phyloP scores from a whole-genome alignment of 2,797 vertebrate genomes.

The Onychomys arenicola region DNA sequence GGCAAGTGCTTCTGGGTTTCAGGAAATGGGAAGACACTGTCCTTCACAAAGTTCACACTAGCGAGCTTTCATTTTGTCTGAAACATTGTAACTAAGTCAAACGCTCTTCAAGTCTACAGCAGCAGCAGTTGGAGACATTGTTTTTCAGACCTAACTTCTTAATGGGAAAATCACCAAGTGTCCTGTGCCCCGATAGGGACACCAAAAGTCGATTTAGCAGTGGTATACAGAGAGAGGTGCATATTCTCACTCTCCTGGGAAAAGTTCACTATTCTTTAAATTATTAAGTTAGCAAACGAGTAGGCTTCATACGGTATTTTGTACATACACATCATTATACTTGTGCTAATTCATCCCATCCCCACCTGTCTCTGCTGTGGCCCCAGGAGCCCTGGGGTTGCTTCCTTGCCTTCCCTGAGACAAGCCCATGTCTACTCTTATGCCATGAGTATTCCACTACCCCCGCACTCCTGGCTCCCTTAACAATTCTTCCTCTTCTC shows the following conservation, averaged over 20 bases:
- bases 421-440: not conserved
- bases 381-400: too few relatives aligned
- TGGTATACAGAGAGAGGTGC: not conserved
- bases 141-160: not conserved
- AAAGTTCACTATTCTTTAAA: not conserved
- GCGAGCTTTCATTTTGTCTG: not conserved
- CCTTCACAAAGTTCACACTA: not conserved
- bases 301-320: not conserved
- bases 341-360: not conserved
- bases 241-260: not conserved
- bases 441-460: not conserved
- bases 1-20: not conserved
- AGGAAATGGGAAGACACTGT: not conserved
- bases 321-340: not conserved
- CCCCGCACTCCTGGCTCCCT: not conserved
- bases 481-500: not conserved
- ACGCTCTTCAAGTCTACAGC: not conserved
- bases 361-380: not conserved
- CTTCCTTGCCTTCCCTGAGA: not conserved
- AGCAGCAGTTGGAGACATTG: not conserved
- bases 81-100: not conserved
- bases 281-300: not conserved
- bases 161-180: not conserved
- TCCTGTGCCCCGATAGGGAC: not conserved
- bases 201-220: not conserved